Conservation (phyloP, 2,797 vertebrate genomes). For the Catostomus latipinnis region DNA sequence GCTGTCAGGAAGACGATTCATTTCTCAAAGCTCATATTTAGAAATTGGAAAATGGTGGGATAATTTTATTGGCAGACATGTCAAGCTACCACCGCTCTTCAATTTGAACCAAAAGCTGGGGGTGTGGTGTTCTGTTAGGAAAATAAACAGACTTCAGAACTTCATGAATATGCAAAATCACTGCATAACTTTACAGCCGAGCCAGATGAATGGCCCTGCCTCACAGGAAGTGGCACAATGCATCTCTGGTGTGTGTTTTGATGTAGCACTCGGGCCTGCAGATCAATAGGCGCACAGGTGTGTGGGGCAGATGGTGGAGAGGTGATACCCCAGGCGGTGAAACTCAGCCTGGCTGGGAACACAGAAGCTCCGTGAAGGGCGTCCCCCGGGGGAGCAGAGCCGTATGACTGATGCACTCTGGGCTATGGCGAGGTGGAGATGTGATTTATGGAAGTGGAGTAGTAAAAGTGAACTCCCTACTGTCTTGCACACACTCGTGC, state of each 20-base stretch:
- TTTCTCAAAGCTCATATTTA: constrained; percentile 50
- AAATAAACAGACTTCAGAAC: constrained; percentile 23
- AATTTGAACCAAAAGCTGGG: constrained; percentile 12
- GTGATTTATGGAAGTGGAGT: constrained; percentile 41
- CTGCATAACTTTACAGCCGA: constrained; percentile 35
- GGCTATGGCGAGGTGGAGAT: constrained; percentile 48
- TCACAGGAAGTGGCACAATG: constrained; percentile 20
- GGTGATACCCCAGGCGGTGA: constrained; percentile 50
- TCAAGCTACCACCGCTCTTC: constrained; percentile 7
- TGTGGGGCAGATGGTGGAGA: constrained; percentile 84
- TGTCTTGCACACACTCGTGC: background rate
- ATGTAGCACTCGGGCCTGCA: constrained; percentile 85
- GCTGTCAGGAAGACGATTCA: constrained; percentile 50
- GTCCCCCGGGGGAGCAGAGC: constrained; percentile 10
- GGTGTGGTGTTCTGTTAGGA: constrained; percentile 19
- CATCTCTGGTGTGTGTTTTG: constrained; percentile 47
- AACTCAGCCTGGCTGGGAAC: constrained; percentile 39
- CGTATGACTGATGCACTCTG: constrained; percentile 27
- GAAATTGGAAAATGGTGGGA: constrained; percentile 37
- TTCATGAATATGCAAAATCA: constrained; percentile 43
- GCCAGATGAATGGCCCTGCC: constrained; percentile 41
- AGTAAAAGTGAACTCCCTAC: constrained; percentile 11
- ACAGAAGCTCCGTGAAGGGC: constrained; percentile 42
- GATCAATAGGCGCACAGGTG: constrained; percentile 91
- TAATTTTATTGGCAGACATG: constrained; percentile 41